Percentiles rank a stretch among this genome's conserved stretches.
These are phyloP conservation scores for Lithophane socia DNA, from an alignment of 2,888 invertebrate species.

Conservation along the genomic window DNA sequence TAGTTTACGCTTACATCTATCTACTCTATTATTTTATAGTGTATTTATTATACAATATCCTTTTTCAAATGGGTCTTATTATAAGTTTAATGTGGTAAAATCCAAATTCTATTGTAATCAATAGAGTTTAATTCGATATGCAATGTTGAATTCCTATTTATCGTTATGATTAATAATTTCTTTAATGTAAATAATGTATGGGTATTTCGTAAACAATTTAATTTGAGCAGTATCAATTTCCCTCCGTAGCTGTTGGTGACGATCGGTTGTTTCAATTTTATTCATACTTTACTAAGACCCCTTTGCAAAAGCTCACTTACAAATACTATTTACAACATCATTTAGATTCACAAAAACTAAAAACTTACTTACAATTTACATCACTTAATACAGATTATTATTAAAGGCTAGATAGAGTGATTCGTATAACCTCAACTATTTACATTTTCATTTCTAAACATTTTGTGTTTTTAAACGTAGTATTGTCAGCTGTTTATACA, in stretches of 20 bases:
- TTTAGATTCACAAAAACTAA: conserved; percentile 76
- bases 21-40: conserved; percentile 60
- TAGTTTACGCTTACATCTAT: conserved; percentile 68
- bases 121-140: conserved; percentile 43
- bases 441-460: conserved; percentile 79
- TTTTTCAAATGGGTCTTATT: conserved; percentile 64
- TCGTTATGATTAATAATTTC: conserved; percentile 7
- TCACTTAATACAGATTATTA: conserved; percentile 75
- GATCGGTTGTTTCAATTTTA: background rate
- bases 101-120: background rate
- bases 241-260: background rate
- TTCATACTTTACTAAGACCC: conserved; percentile 56
- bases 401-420: conserved; percentile 85
- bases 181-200: background rate
- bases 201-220: background rate
- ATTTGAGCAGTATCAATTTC: background rate
- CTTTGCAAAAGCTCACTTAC: conserved; percentile 64
- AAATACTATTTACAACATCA: conserved; percentile 82
- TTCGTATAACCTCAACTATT: conserved; percentile 87
- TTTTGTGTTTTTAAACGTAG: conserved; percentile 85
- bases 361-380: conserved; percentile 85
- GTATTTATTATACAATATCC: conserved; percentile 65
- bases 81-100: conserved; percentile 11
- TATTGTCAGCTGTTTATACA: conserved; percentile 89
- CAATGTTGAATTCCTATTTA: conserved; percentile 25